Evolutionary conservation across 2,888 invertebrate species (phyloP).

Genomic region (Drosophila yooni): DNA sequence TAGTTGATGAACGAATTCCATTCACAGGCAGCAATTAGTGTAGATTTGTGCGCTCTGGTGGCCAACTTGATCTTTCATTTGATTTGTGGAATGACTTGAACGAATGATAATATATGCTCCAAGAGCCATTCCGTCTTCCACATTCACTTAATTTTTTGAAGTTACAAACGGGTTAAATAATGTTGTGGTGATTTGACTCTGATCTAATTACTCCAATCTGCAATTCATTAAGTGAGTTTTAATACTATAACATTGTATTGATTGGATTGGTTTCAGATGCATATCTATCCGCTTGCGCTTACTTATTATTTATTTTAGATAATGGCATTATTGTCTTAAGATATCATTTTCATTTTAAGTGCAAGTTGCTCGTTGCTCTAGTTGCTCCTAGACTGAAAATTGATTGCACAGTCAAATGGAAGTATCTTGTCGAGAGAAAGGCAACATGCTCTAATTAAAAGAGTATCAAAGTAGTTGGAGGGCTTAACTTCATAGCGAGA

Average conservation of each 20-base stretch:
- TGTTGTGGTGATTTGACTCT: not conserved
- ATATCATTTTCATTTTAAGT: not conserved
- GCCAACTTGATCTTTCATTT: constrained; percentile 8
- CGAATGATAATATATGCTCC: not conserved
- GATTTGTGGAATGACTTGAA: not conserved
- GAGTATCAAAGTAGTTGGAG: constrained; percentile 23
- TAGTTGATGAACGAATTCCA: constrained; percentile 5
- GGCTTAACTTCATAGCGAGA: constrained; percentile 53
- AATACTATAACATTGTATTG: no score
- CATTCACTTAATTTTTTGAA: not conserved
- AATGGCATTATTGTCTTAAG: not conserved
- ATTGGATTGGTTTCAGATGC: no score
- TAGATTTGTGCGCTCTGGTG: not conserved
- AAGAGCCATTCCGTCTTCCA: not conserved
- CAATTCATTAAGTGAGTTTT: not conserved
- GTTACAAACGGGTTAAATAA: not conserved
- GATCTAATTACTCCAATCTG: not conserved
- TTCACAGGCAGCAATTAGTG: not conserved
- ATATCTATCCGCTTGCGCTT: not conserved
- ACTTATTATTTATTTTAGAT: not conserved
- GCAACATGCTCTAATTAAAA: not conserved
- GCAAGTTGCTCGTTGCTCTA: not conserved
- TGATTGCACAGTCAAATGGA: accelerated
- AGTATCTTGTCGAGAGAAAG: not conserved
- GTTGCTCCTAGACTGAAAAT: not conserved